phyloP scores from a whole-genome alignment of 1,140 invertebrate genomes.

The Brachionus sp. region DNA sequence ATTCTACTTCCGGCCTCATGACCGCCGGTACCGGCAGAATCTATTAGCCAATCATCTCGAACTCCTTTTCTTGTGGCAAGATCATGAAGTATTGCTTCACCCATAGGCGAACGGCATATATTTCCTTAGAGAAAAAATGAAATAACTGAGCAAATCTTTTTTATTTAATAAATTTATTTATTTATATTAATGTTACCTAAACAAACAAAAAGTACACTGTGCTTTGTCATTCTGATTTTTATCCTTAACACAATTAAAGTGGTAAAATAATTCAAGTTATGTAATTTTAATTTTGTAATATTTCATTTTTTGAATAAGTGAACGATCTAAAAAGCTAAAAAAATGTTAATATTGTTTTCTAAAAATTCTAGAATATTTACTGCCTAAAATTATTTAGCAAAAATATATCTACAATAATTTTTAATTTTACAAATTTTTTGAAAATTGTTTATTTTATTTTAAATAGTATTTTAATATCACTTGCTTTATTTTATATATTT shows the following conservation, averaged over 20 bases:
- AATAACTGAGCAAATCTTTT: background rate
- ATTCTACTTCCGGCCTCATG: constrained; percentile 32
- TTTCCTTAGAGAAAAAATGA: constrained; percentile 7
- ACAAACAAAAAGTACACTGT: constrained; percentile 43
- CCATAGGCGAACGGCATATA: constrained; percentile 44
- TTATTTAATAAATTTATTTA: background rate
- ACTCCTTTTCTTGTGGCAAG: constrained; percentile 40
- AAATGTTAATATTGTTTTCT: background rate
- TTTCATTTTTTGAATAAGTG: background rate
- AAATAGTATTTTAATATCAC: too few relatives aligned
- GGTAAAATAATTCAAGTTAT: background rate
- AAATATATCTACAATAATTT: too few relatives aligned
- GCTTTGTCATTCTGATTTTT: constrained; percentile 15
- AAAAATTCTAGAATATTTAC: background rate
- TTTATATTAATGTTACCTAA: constrained; percentile 5
- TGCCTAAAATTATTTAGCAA: too few relatives aligned
- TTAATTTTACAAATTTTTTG: too few relatives aligned
- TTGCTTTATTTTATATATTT: too few relatives aligned
- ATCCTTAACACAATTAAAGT: background rate
- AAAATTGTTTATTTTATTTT: too few relatives aligned
- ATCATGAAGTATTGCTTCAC: constrained; percentile 41
- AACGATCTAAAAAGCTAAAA: background rate
- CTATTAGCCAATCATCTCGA: constrained; percentile 15
- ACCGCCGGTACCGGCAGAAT: constrained; percentile 32
- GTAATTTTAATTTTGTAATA: constrained; percentile 29